Percentiles rank a stretch among this genome's conserved stretches.
Evolutionary conservation across 2,888 invertebrate genomes (phyloP).

Genomic region (Drosophila gaucha): DNA sequence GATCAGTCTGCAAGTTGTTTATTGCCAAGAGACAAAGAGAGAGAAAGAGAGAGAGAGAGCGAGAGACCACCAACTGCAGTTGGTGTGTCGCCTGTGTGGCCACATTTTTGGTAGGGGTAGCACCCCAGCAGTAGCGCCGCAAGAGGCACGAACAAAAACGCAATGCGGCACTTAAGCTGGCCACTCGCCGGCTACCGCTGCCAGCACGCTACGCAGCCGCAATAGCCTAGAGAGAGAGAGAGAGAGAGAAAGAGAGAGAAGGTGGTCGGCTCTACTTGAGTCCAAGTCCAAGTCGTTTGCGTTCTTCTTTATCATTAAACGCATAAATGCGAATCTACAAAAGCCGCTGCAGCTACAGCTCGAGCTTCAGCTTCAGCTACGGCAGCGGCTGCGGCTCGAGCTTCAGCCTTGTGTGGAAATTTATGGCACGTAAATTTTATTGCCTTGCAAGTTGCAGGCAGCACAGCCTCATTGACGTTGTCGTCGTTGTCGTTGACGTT

Average conservation of each 20-base stretch:
- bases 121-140: slow-evolving; percentile 42
- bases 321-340: slow-evolving; percentile 79
- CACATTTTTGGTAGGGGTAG: slow-evolving; percentile 40
- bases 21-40: slow-evolving; percentile 1
- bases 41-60: background rate
- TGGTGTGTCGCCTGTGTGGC: slow-evolving; percentile 55
- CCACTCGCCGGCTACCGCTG: slow-evolving; percentile 66
- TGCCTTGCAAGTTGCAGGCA: slow-evolving; percentile 58
- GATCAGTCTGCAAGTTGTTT: slow-evolving; percentile 26
- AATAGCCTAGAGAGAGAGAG: background rate
- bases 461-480: slow-evolving; percentile 25
- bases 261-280: background rate
- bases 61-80: slow-evolving; percentile 47
- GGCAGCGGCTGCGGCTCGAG: slow-evolving; percentile 13
- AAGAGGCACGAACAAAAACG: slow-evolving; percentile 41
- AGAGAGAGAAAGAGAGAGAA: background rate
- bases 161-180: slow-evolving; percentile 74
- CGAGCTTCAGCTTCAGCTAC: slow-evolving; percentile 2
- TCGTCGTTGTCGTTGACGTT: slow-evolving; percentile 18
- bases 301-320: slow-evolving; percentile 77
- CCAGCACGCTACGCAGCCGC: slow-evolving; percentile 66
- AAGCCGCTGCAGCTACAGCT: slow-evolving; percentile 33
- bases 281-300: slow-evolving; percentile 34
- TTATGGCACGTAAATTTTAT: slow-evolving; percentile 81
- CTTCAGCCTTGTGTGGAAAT: slow-evolving; percentile 74